A percentile compares a stretch with the other conserved stretches of the same genome.
Evolutionary conservation across 2,113 vertebrate species (phyloP).

Genomic region (Carlito syrichta): DNA sequence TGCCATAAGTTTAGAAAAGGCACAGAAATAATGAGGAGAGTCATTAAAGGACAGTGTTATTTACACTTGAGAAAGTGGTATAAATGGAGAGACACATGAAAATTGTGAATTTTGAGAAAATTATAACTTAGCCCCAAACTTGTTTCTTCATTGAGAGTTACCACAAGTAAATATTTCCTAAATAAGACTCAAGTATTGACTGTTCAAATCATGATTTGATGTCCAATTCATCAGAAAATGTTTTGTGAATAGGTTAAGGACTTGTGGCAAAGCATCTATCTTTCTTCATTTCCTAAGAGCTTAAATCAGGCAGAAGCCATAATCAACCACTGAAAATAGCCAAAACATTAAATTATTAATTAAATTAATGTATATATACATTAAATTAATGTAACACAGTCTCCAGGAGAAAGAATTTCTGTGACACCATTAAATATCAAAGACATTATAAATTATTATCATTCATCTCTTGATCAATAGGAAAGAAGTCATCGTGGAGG

Average conservation of each 20-base stretch:
- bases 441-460: not conserved
- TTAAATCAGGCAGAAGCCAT: not conserved
- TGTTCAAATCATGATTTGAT: not conserved
- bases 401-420: not conserved
- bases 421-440: not conserved
- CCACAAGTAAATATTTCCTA: not conserved
- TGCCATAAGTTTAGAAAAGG: not conserved
- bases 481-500: constrained; percentile 51
- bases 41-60: not conserved
- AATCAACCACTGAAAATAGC: not conserved
- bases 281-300: not conserved
- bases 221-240: not conserved
- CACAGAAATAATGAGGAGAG: not conserved
- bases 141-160: not conserved
- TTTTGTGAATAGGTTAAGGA: constrained; percentile 3
- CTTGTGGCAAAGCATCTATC: not conserved
- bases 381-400: constrained; percentile 8
- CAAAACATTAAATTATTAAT: not conserved
- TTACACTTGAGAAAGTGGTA: not conserved
- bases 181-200: not conserved
- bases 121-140: not conserved
- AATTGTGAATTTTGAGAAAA: not conserved
- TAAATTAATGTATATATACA: not conserved
- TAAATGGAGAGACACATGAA: not conserved
- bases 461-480: constrained; percentile 30